A percentile compares a stretch with the other conserved stretches of the same genome.
These are phyloP conservation scores for Porites cylindrica DNA, from an alignment of 92 coral and sea anemone species.

Conservation along the genomic window DNA sequence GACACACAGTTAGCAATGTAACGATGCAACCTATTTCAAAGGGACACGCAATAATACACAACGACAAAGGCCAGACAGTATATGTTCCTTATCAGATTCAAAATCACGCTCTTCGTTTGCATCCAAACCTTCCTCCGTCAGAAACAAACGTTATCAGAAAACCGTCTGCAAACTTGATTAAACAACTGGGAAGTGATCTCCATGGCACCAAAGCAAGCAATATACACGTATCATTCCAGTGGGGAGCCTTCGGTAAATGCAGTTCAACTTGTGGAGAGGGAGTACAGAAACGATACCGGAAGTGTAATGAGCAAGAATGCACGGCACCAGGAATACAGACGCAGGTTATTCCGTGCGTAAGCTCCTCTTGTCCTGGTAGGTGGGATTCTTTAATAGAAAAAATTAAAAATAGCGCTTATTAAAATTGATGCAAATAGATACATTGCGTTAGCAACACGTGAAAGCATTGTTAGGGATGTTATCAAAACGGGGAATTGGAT, in stretches of 20 bases:
- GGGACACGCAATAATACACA: neutral
- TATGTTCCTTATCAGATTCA: conserved; percentile 24
- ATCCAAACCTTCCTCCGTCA: conserved; percentile 10
- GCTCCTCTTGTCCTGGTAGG: conserved; percentile 82
- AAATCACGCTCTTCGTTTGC: neutral
- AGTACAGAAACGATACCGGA: conserved; percentile 84
- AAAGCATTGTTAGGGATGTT: no score
- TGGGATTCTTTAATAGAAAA: neutral
- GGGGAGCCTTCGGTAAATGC: conserved; percentile 89
- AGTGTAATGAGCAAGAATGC: conserved; percentile 83
- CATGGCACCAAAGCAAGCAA: conserved; percentile 34
- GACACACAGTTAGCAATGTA: neutral
- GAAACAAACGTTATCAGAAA: neutral
- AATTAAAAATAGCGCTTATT: neutral
- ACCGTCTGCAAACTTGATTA: conserved; percentile 7
- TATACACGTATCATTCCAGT: conserved; percentile 51
- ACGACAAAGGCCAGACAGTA: neutral
- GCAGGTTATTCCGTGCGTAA: conserved; percentile 83
- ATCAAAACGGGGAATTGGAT: no score
- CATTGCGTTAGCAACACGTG: no score
- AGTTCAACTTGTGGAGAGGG: conserved; percentile 95
- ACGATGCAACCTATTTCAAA: neutral
- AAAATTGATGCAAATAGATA: neutral
- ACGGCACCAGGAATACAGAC: conserved; percentile 78
- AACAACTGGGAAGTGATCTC: conserved; percentile 29